Percentiles rank a stretch among this genome's conserved stretches.
phyloP scores from a whole-genome alignment of 2,797 vertebrate genomes.

The Coccyzus lansbergi region DNA sequence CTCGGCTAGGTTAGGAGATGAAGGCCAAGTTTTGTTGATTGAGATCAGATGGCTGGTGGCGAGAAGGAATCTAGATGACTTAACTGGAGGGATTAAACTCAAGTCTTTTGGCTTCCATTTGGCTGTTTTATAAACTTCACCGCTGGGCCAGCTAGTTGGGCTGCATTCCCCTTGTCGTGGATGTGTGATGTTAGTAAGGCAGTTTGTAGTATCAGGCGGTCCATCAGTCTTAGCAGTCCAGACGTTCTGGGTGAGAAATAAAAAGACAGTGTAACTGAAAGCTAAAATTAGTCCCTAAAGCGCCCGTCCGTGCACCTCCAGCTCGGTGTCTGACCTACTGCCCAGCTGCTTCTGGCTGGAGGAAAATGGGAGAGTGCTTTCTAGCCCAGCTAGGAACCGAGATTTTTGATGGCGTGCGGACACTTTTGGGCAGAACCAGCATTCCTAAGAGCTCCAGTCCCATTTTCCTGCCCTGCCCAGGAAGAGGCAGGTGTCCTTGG shows the following conservation, averaged over 20 bases:
- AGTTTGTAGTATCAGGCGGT: not conserved
- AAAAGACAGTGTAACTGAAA: not conserved
- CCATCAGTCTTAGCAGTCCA: not conserved
- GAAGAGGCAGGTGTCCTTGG: not conserved
- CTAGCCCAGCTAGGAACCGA: not conserved
- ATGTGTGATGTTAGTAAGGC: not conserved
- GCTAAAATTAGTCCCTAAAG: not conserved
- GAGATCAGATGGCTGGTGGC: constrained; percentile 64
- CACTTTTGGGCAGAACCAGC: accelerated
- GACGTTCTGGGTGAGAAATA: constrained; percentile 15
- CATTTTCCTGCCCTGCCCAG: accelerated
- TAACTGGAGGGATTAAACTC: constrained; percentile 65
- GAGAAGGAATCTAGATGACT: constrained; percentile 65
- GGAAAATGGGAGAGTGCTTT: not conserved
- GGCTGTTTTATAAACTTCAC: constrained; percentile 33
- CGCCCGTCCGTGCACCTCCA: not conserved
- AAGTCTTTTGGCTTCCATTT: constrained; percentile 50
- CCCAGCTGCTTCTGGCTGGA: not conserved
- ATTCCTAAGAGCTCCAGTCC: not conserved
- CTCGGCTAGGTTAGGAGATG: constrained; percentile 29
- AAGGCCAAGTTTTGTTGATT: constrained; percentile 62
- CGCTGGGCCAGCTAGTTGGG: not conserved
- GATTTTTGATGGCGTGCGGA: accelerated
- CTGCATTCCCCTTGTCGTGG: not conserved
- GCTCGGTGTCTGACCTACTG: not conserved